Evolutionary conservation across 2,888 invertebrate species (phyloP).

Genomic region (Sycophila texana): DNA sequence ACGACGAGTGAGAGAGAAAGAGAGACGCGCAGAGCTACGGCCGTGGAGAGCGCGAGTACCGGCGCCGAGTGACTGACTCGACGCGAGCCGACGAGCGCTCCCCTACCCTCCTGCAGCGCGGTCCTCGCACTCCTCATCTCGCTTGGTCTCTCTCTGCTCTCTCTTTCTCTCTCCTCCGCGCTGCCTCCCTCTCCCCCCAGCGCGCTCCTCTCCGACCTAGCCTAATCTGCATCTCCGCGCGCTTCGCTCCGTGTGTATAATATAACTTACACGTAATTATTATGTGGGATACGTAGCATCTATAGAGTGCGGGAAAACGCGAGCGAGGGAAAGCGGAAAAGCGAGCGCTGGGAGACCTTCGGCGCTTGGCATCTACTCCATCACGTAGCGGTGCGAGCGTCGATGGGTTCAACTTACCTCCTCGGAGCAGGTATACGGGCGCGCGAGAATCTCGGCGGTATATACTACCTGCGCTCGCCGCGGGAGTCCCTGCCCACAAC

Average conservation of each 20-base stretch:
- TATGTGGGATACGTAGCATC: too few species aligned
- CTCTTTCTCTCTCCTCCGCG: background rate
- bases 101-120: background rate
- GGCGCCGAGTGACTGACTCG: slow-evolving; percentile 41
- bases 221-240: slow-evolving; percentile 38
- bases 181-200: slow-evolving; percentile 11
- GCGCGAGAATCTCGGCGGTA: too few species aligned
- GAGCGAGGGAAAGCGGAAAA: slow-evolving; percentile 36
- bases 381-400: background rate
- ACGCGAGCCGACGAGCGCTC: slow-evolving; percentile 16
- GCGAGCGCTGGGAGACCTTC: background rate
- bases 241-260: background rate
- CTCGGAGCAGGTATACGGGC: too few species aligned
- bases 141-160: background rate
- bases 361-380: background rate
- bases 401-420: too few species aligned
- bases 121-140: slow-evolving; percentile 34
- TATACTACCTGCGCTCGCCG: too few species aligned
- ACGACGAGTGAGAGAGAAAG: too few species aligned
- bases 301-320: too few species aligned
- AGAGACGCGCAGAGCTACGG: background rate
- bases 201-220: slow-evolving; percentile 29
- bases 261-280: too few species aligned
- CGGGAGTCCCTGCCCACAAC: too few species aligned
- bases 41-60: slow-evolving; percentile 32